Evolutionary conservation across 2,888 invertebrate species (phyloP).

Genomic region (Eubasilissa splendida): DNA sequence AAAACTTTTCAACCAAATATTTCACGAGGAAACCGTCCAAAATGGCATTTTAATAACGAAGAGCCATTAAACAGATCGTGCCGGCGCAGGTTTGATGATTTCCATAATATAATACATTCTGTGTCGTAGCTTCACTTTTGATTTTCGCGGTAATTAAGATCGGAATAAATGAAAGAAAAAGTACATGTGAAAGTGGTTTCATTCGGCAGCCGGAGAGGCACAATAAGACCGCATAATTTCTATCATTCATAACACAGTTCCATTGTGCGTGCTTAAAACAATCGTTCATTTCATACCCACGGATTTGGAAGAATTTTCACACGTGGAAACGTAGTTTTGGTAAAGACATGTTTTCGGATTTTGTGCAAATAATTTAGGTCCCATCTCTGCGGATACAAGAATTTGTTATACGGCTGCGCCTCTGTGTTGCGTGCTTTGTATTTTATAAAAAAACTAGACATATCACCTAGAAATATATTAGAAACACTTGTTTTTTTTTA

Average conservation of each 20-base stretch:
- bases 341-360: not conserved
- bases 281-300: constrained; percentile 32
- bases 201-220: constrained; percentile 13
- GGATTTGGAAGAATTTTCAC: constrained; percentile 20
- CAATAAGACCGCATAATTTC: constrained; percentile 41
- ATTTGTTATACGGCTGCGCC: not conserved
- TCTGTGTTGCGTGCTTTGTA: too few species aligned
- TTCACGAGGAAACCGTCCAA: not conserved
- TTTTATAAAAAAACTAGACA: too few species aligned
- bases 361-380: not conserved
- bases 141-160: constrained; percentile 29
- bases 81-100: constrained; percentile 12
- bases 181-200: constrained; percentile 42
- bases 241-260: constrained; percentile 43
- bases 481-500: too few species aligned
- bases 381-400: not conserved
- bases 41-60: not conserved
- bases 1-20: too few species aligned
- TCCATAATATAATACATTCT: constrained; percentile 30
- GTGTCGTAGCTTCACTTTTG: constrained; percentile 20
- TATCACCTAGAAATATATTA: too few species aligned
- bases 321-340: constrained; percentile 29
- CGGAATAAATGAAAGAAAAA: constrained; percentile 30
- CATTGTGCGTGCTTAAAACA: constrained; percentile 41
- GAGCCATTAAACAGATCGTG: constrained; percentile 1